These are phyloP conservation scores for Porites rus DNA, from an alignment of 92 coral and sea anemone genomes.

Conservation along the genomic window DNA sequence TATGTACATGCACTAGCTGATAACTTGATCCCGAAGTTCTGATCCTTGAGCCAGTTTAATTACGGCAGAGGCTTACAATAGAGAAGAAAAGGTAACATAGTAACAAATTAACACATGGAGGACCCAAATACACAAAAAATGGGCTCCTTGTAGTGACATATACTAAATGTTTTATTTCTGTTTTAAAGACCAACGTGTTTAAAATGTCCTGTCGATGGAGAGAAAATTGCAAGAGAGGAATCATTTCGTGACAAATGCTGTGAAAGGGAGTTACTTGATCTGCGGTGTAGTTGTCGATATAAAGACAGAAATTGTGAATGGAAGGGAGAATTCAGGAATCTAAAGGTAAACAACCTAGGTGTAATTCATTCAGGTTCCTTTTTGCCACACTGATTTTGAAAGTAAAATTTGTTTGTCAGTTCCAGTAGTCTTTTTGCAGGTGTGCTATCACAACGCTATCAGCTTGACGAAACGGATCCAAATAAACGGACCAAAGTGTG, in stretches of 20 bases:
- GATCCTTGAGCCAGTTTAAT: too few species aligned
- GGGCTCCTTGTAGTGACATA: too few species aligned
- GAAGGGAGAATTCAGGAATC: constrained; percentile 48
- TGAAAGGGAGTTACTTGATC: constrained; percentile 51
- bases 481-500: too few species aligned
- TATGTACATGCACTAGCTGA: too few species aligned
- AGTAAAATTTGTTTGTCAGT: too few species aligned
- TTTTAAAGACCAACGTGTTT: neutral
- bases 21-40: too few species aligned
- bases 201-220: constrained; percentile 32
- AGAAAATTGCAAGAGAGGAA: constrained; percentile 1
- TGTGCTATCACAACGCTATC: too few species aligned
- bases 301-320: constrained; percentile 38
- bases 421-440: too few species aligned
- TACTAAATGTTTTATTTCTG: neutral
- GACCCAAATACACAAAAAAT: neutral
- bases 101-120: too few species aligned
- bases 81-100: too few species aligned
- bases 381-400: neutral
- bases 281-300: constrained; percentile 46
- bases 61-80: too few species aligned
- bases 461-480: too few species aligned
- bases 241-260: constrained; percentile 56
- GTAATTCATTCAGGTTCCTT: neutral
- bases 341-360: neutral